Conservation (phyloP, 2,888 invertebrate genomes). For the Bellardia pandia region DNA sequence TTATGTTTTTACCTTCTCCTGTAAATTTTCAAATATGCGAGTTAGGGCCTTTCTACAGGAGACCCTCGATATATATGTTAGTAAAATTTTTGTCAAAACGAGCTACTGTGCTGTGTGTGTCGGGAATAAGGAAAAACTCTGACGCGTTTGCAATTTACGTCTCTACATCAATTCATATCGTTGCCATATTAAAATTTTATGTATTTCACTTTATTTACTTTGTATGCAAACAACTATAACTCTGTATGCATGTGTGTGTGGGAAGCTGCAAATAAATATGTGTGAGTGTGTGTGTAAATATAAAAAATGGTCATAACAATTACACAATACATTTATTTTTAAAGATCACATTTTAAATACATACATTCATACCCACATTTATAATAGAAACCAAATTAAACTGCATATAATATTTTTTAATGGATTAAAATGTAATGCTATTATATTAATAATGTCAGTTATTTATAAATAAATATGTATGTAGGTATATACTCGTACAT, state of each 20-base stretch:
- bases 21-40: too few species aligned
- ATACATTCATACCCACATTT: constrained; percentile 21
- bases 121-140: constrained; percentile 32
- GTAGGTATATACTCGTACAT: too few species aligned
- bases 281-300: neutral
- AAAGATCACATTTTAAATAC: constrained; percentile 36
- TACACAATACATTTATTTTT: constrained; percentile 42
- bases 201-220: constrained; percentile 50
- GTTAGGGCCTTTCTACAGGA: too few species aligned
- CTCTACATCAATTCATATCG: constrained; percentile 61
- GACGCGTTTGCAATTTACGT: constrained; percentile 60
- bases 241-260: constrained; percentile 2
- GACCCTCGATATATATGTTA: too few species aligned
- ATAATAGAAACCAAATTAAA: constrained; percentile 22
- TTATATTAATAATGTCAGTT: neutral
- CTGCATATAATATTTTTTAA: constrained; percentile 2
- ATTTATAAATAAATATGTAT: neutral
- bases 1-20: too few species aligned
- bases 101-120: constrained; percentile 13
- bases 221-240: constrained; percentile 28
- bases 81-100: neutral
- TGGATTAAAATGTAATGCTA: constrained; percentile 1
- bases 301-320: constrained; percentile 38
- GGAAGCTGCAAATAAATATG: neutral
- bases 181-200: constrained; percentile 61